Percentiles rank a stretch among this genome's conserved stretches.
These are phyloP conservation scores for Rhopalosiphum padi DNA, from an alignment of 1,140 invertebrate genomes.

Conservation along the genomic window DNA sequence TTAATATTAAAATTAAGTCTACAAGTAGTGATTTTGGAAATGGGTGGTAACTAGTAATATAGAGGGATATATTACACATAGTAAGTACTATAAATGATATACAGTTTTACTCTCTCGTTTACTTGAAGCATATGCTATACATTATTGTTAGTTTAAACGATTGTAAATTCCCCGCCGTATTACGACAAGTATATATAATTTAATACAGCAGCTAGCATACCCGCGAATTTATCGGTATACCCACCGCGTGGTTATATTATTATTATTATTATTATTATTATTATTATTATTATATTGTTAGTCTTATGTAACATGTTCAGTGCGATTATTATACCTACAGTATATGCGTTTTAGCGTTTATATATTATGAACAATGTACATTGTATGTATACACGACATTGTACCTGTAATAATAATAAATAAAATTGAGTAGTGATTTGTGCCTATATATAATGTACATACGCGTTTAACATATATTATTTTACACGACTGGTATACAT, in stretches of 20 bases:
- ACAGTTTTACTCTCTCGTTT: neutral
- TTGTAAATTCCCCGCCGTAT: constrained; percentile 21
- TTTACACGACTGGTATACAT: neutral
- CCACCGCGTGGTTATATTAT: neutral
- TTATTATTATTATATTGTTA: neutral
- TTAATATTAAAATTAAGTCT: neutral
- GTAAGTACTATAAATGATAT: neutral
- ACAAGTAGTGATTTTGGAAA: neutral
- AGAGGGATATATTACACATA: neutral
- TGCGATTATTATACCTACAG: neutral
- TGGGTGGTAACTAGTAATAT: neutral
- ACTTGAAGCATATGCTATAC: neutral
- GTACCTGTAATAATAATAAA: constrained; percentile 15
- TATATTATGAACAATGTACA: neutral
- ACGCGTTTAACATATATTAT: neutral
- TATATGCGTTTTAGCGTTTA: neutral
- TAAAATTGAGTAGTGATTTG: constrained; percentile 20
- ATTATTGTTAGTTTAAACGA: constrained; percentile 23
- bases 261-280: neutral
- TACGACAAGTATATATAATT: constrained; percentile 29
- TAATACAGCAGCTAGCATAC: neutral
- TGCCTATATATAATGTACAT: neutral
- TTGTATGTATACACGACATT: neutral
- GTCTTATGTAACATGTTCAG: neutral
- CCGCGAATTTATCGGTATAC: constrained; percentile 23